Base-by-base conservation (phyloP, 2,113 vertebrate species). In the Mormoops blainvillei region DNA sequence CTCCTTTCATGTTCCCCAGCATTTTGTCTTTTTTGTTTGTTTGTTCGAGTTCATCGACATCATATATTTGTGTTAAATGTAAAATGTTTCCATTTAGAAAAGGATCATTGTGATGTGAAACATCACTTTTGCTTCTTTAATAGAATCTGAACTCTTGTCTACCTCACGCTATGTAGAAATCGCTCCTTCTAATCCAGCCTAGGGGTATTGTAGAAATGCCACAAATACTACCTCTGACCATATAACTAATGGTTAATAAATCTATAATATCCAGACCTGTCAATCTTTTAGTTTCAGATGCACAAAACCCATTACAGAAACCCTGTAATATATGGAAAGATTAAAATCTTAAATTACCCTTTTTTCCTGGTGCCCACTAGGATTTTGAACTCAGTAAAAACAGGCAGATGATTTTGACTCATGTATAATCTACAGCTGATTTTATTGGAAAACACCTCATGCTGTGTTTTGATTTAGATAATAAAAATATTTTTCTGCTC, bases 321-420 rank as follows among this genome's bases (percentile, higher is more conserved):
- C 98, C 97, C 97, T 98, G 70, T 98, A 98, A 98, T 98, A 96
- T 98, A 98, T 97, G 97, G 97, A 97, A 98, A 98, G 98, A 98
- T 98, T 98, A 98, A 98, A 98, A 98, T 98, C 98, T 98, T 98
- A 98, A 98, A 98, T 98, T 98, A 98, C 98, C 98, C 93, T 82
- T 95, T 98, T 33, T 31, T 20, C 83, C 94, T 97, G 92, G 96
- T 97, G 96, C 94, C 98, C 98, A 93, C 97, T 97, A 98, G 98
- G 98, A 98, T 98, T 98, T 98, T 95, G 97, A 98, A 98, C 92
- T 97, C 95, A 95, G 96, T 96, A 98, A 96, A 98, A 96, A 96
- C 91, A 98, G 83, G 85, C 95, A 98, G 96, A 87, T 98, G 97
- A 97, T 97, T 98, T 97, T 97, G 68, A 98, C 95, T 96, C 91